Evolutionary conservation across 2,888 invertebrate genomes (phyloP).

Genomic region (Apamea crenata): DNA sequence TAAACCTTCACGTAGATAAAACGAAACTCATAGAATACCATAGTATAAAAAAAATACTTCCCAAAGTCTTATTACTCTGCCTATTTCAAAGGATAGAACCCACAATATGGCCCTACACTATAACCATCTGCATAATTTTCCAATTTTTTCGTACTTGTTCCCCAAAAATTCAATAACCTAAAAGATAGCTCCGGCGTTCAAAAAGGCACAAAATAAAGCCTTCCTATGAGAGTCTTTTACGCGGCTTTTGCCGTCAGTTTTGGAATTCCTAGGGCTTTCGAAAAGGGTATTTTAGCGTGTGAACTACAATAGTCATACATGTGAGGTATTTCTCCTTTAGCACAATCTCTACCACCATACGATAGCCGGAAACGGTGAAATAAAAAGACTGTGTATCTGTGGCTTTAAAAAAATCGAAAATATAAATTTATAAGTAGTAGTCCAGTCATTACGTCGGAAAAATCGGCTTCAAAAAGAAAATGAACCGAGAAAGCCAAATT

Average conservation of each 20-base stretch:
- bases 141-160: constrained; percentile 22
- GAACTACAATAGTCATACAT: background rate
- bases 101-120: constrained; percentile 42
- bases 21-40: background rate
- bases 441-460: no score
- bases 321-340: background rate
- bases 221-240: background rate
- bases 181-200: constrained; percentile 16
- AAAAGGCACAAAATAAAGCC: constrained; percentile 27
- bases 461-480: no score
- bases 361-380: background rate
- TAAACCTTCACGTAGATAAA: background rate
- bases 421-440: no score
- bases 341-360: background rate
- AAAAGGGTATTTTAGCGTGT: background rate
- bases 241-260: background rate
- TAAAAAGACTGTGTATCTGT: background rate
- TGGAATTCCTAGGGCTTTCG: constrained; percentile 1
- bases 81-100: constrained; percentile 35
- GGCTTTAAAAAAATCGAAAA: background rate
- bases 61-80: constrained; percentile 31
- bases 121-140: constrained; percentile 54
- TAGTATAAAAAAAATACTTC: constrained; percentile 32
- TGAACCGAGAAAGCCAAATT: no score
- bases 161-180: constrained; percentile 60